Conservation (phyloP, 2,888 invertebrate genomes). For the Drosophila atripex region DNA sequence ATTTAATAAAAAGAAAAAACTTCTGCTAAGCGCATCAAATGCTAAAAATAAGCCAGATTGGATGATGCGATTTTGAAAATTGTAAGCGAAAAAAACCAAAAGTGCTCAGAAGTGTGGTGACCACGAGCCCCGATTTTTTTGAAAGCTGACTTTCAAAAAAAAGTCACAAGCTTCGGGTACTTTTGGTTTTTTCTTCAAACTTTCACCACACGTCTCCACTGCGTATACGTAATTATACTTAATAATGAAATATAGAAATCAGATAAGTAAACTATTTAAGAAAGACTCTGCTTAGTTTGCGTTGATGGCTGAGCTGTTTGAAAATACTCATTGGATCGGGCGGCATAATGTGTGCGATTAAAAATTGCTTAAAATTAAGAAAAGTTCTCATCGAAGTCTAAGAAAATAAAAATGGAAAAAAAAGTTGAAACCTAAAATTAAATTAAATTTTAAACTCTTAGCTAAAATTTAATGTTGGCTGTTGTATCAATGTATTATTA, state of each 20-base stretch:
- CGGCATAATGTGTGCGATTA: constrained; percentile 9
- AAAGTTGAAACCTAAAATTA: background rate
- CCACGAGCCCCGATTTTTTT: constrained; percentile 78
- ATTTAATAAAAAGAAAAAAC: constrained; percentile 6
- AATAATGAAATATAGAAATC: constrained; percentile 3
- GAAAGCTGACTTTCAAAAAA: constrained; percentile 76
- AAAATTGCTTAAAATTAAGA: constrained; percentile 1
- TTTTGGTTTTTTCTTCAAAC: constrained; percentile 64
- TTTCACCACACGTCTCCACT: constrained; percentile 42
- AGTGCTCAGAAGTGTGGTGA: constrained; percentile 74
- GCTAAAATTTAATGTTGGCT: constrained; percentile 37
- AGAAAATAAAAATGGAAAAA: background rate
- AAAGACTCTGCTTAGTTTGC: background rate
- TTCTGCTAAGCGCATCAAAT: constrained; percentile 44
- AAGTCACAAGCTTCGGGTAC: constrained; percentile 65
- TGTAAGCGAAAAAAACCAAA: constrained; percentile 50
- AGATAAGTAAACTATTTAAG: constrained; percentile 5
- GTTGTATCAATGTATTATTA: constrained; percentile 31
- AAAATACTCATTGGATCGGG: constrained; percentile 25
- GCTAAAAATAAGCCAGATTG: constrained; percentile 25
- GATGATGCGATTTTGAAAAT: constrained; percentile 11
- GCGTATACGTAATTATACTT: constrained; percentile 65
- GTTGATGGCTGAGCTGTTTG: background rate
- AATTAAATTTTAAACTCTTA: constrained; percentile 12
- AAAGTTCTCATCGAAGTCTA: constrained; percentile 28